These are phyloP conservation scores for Folsomia manolachei DNA, from an alignment of 2,888 invertebrate species.

Conservation along the genomic window DNA sequence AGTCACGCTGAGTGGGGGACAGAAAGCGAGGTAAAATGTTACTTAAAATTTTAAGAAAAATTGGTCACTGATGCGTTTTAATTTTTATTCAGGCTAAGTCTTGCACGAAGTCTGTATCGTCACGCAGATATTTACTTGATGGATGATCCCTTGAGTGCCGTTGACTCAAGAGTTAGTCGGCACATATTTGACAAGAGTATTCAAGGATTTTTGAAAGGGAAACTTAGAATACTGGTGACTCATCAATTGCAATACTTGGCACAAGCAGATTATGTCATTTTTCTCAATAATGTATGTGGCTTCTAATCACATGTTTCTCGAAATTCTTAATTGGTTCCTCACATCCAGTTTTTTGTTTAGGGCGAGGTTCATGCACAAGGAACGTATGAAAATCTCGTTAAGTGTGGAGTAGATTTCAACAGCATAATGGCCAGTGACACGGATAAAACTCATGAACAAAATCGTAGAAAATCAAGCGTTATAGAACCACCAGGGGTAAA, in stretches of 20 bases:
- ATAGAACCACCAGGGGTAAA: constrained; percentile 28
- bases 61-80: too few relatives aligned
- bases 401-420: constrained; percentile 52
- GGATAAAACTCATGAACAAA: constrained; percentile 36
- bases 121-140: constrained; percentile 57
- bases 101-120: constrained; percentile 61
- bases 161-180: constrained; percentile 56
- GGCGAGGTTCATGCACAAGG: constrained; percentile 63
- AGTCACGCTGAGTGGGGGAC: constrained; percentile 75
- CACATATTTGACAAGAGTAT: constrained; percentile 57
- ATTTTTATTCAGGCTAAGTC: too few relatives aligned
- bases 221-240: constrained; percentile 73
- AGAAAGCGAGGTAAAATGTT: too few relatives aligned
- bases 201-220: constrained; percentile 56
- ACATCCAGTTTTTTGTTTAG: constrained; percentile 36
- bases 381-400: constrained; percentile 61
- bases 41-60: too few relatives aligned
- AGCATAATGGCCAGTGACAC: constrained; percentile 53
- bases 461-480: constrained; percentile 35
- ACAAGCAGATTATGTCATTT: constrained; percentile 52
- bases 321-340: too few relatives aligned
- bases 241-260: constrained; percentile 72
- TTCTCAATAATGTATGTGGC: constrained; percentile 54
- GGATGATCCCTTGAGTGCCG: constrained; percentile 57
- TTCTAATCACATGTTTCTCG: background rate